phyloP scores from a whole-genome alignment of 30 jellyfish, hydroid and myxozoan species.

The Aurelia coerulea region DNA sequence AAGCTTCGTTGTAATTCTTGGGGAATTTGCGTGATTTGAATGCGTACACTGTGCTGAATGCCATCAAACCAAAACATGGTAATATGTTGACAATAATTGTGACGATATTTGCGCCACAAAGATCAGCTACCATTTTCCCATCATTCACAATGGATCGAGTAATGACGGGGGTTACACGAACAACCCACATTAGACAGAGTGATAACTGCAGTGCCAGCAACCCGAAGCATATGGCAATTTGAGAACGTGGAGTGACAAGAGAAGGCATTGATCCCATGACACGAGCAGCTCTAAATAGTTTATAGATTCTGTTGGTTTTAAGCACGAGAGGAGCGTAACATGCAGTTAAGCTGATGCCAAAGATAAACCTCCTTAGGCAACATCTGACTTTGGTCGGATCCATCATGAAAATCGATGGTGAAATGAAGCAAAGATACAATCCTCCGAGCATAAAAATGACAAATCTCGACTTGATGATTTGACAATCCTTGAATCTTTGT shows the following conservation, averaged over 20 bases:
- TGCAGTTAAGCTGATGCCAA: slow-evolving; percentile 76
- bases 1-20: slow-evolving; percentile 62
- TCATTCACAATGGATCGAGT: slow-evolving; percentile 62
- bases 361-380: slow-evolving; percentile 58
- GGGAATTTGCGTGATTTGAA: slow-evolving; percentile 69
- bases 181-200: slow-evolving; percentile 82
- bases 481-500: slow-evolving; percentile 45
- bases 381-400: slow-evolving; percentile 60
- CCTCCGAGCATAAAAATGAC: slow-evolving; percentile 57
- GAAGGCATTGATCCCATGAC: slow-evolving; percentile 41
- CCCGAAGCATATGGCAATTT: slow-evolving; percentile 69
- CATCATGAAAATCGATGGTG: slow-evolving; percentile 58
- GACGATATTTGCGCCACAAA: slow-evolving; percentile 29
- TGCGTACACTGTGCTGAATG: slow-evolving; percentile 63
- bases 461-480: slow-evolving; percentile 73
- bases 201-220: slow-evolving; percentile 74
- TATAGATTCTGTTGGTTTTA: slow-evolving; percentile 80
- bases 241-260: slow-evolving; percentile 78
- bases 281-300: slow-evolving; percentile 79
- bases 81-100: slow-evolving; percentile 25
- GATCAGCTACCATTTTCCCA: slow-evolving; percentile 44
- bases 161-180: slow-evolving; percentile 66
- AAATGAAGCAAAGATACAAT: slow-evolving; percentile 48
- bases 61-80: slow-evolving; percentile 41
- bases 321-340: slow-evolving; percentile 91